Percentiles rank a stretch among this genome's conserved stretches.
Conservation (phyloP, 2,888 invertebrate genomes). For the Drosophila nigritarsus region DNA sequence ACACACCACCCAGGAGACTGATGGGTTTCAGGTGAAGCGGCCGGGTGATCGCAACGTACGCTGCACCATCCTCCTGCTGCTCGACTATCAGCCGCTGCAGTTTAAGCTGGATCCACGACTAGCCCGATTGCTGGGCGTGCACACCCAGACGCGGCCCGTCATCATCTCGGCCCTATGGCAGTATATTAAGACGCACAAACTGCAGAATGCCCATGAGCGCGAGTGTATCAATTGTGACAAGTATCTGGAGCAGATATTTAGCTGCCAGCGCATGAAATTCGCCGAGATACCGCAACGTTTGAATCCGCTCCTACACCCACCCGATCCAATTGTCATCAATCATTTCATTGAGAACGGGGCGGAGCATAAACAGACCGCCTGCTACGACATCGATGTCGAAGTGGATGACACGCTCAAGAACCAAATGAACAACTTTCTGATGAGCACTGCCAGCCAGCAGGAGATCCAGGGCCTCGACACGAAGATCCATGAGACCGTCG, state of each 20-base stretch:
- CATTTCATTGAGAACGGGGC: constrained; percentile 98
- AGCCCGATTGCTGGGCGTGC: constrained; percentile 97
- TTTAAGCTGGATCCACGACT: constrained; percentile 98
- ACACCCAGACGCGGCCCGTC: constrained; percentile 98
- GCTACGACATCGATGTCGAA: constrained; percentile 99
- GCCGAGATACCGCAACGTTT: constrained; percentile 99
- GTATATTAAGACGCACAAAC: constrained; percentile 98
- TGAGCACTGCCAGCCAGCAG: constrained; percentile 98
- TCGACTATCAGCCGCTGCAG: constrained; percentile 99
- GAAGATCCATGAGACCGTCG: constrained; percentile 99
- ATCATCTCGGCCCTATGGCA: constrained; percentile 99
- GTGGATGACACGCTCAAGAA: constrained; percentile 98
- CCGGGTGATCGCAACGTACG: constrained; percentile 99
- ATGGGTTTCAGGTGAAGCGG: constrained; percentile 93
- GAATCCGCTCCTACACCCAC: constrained; percentile 97
- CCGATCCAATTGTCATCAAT: constrained; percentile 99
- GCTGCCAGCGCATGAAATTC: constrained; percentile 97
- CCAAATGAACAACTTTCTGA: constrained; percentile 98
- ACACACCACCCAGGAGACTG: constrained; percentile 92
- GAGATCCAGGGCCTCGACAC: constrained; percentile 97
- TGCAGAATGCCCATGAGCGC: constrained; percentile 96
- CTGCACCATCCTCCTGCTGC: constrained; percentile 97
- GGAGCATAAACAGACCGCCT: constrained; percentile 99
- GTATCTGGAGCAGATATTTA: constrained; percentile 99
- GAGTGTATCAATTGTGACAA: constrained; percentile 99